Percentiles rank a stretch among this genome's conserved stretches.
These are phyloP conservation scores for Teleopsis dalmanni DNA, from an alignment of 1,140 invertebrate species.

Conservation along the genomic window DNA sequence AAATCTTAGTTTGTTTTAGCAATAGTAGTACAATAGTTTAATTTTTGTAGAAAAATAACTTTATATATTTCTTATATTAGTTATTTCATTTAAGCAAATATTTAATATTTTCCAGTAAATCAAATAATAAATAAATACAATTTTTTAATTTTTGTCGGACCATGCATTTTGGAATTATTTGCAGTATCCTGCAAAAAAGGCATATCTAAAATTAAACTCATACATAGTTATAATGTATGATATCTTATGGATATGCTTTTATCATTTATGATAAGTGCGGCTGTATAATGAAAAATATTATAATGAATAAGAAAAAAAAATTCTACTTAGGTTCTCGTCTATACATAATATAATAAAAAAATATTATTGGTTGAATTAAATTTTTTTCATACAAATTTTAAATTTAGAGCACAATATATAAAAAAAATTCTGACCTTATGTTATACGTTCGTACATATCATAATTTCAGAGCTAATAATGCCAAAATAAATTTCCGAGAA, in stretches of 20 bases:
- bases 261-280: slow-evolving; percentile 38
- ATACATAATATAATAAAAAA: not conserved
- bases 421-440: slow-evolving; percentile 20
- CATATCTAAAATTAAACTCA: slow-evolving; percentile 10
- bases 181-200: slow-evolving; percentile 30
- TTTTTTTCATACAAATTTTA: not conserved
- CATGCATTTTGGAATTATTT: slow-evolving; percentile 45
- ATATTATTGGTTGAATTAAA: slow-evolving; percentile 8
- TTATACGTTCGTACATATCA: slow-evolving; percentile 44
- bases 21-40: too few species aligned
- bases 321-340: not conserved
- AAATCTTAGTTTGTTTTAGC: too few species aligned
- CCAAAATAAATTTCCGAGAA: slow-evolving; percentile 79
- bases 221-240: too few species aligned
- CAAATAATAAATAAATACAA: slow-evolving; percentile 35
- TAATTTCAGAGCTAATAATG: slow-evolving; percentile 54
- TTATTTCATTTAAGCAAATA: not conserved
- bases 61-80: too few species aligned
- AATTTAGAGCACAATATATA: slow-evolving; percentile 13
- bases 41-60: too few species aligned
- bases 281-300: slow-evolving; percentile 31
- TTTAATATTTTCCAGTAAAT: not conserved
- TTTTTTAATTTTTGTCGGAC: slow-evolving; percentile 43
- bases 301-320: not conserved
- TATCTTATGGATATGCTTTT: slow-evolving; percentile 34